A percentile compares a stretch with the other conserved stretches of the same genome.
Conservation (phyloP, 2,888 invertebrate species). For the Cephus nigrinus region DNA sequence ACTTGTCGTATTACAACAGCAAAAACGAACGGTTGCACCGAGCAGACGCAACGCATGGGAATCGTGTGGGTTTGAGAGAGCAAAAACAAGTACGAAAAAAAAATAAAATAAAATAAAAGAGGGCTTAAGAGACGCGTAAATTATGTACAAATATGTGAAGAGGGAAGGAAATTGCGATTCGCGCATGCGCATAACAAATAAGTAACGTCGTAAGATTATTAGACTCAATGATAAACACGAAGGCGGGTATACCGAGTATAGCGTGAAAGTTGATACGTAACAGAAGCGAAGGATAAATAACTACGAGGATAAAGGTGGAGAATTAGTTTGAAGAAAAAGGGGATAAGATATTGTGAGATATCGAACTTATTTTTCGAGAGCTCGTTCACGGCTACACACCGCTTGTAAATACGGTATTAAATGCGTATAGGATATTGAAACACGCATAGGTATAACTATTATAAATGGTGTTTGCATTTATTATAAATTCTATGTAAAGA, state of each 20-base stretch:
- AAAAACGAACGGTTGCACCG: not conserved
- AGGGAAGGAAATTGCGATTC: not conserved
- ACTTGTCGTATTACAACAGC: not conserved
- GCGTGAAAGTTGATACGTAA: not conserved
- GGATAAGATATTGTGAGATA: not conserved
- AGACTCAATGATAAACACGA: not conserved
- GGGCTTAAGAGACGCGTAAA: not conserved
- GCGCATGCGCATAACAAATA: not conserved
- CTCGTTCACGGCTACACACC: not conserved
- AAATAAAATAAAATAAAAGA: not conserved
- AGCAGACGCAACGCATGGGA: not conserved
- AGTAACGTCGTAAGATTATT: not conserved
- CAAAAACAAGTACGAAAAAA: not conserved
- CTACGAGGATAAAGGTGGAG: not conserved
- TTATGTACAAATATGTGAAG: not conserved
- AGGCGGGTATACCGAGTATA: not conserved
- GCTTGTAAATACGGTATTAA: constrained; percentile 5
- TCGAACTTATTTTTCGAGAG: not conserved
- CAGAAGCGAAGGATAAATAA: not conserved
- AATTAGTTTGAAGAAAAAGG: constrained; percentile 11
- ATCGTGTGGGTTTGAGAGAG: not conserved
- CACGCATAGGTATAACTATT: constrained; percentile 25
- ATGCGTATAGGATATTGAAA: not conserved
- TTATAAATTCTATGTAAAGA: constrained; percentile 53
- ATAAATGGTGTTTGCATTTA: constrained; percentile 54